Base-by-base conservation (phyloP, 35 echinoderm and acorn worm genomes). In the Heliocidaris tuberculata region DNA sequence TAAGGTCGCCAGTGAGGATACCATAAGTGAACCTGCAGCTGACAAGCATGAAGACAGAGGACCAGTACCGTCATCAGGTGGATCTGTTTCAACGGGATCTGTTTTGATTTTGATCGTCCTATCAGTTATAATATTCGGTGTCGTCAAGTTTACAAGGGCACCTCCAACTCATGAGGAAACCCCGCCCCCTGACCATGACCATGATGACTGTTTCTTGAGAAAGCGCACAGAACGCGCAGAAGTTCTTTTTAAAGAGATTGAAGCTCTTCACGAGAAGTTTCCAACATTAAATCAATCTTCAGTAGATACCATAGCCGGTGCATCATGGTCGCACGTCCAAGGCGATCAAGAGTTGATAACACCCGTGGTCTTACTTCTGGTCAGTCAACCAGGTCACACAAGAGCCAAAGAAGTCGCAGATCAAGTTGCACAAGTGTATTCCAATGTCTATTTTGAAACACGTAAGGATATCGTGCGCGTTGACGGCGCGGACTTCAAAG, bases 311-410 rank as follows among this genome's bases (percentile, higher is more conserved):
- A 88, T 88, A 12, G 86, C 10, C 2, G 86, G 86, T 32, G 31
- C 86, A 21, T 88, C 86, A 13, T 35, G 10, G 86, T 27, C 31
- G 9, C 86, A 88, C 86, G 86, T 88, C 86, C 31, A 32, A 13
- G 86, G 17, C 13, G 7, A 88, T 1, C 15, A 35, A 21, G 47
- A 88, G 31, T 21, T 48, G 86, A 30, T 35, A 5, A 88, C 15
- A 35, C 86, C 86, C n/a, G 86, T 88, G 27, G 86, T 88, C 31
- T 48, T 88, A 88, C 86, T 88, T 31, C 86, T 88, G 2, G 86
- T 88, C 1, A 48, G 86, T 16, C 86, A 88, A 11, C 86, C 86
- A 88, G 86, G 27, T 13, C 31, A 88, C 9, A 30, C 27, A 12
- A 48, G 31, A 32, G 86, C 47, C 9, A 88, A 48, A 6, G 47